These are phyloP conservation scores for Caenorhabditis elegans DNA, from an alignment of 1,140 invertebrate genomes.

Conservation along the genomic window DNA sequence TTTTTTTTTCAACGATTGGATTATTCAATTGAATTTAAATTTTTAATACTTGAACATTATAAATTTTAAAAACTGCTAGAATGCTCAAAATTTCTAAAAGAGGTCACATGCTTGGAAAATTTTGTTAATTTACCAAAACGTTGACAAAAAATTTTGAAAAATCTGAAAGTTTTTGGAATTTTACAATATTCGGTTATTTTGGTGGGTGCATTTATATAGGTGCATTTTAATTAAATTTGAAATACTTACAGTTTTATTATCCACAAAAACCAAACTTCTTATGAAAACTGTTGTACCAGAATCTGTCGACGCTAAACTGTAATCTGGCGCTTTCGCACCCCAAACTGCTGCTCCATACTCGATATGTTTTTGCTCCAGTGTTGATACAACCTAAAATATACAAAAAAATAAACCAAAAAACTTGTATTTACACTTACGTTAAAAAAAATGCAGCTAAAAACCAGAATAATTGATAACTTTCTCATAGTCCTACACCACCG, in stretches of 20 bases:
- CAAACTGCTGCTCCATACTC: conserved; percentile 12
- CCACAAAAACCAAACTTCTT: conserved; percentile 2
- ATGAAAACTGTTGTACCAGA: conserved; percentile 2
- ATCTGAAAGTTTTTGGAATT: too few relatives aligned
- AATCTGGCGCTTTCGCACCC: neutral
- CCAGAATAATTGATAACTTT: conserved; percentile 17
- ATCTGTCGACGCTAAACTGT: neutral
- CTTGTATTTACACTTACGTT: neutral
- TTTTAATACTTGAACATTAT: too few relatives aligned
- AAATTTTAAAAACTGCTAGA: too few relatives aligned
- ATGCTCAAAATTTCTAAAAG: too few relatives aligned
- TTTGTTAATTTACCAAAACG: too few relatives aligned
- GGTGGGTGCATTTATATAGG: too few relatives aligned
- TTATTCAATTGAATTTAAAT: too few relatives aligned
- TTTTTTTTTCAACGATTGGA: too few relatives aligned
- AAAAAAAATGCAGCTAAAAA: neutral
- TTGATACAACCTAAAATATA: neutral
- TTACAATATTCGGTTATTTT: too few relatives aligned
- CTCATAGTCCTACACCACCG: conserved; percentile 23
- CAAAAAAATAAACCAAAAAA: neutral
- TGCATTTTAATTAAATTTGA: too few relatives aligned
- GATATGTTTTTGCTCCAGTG: conserved; percentile 1
- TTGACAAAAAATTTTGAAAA: too few relatives aligned
- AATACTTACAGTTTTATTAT: conserved; percentile 4
- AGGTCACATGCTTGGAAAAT: too few relatives aligned